These are phyloP conservation scores for Oreocharis arfaki DNA, from an alignment of 2,113 vertebrate genomes.

Conservation along the genomic window DNA sequence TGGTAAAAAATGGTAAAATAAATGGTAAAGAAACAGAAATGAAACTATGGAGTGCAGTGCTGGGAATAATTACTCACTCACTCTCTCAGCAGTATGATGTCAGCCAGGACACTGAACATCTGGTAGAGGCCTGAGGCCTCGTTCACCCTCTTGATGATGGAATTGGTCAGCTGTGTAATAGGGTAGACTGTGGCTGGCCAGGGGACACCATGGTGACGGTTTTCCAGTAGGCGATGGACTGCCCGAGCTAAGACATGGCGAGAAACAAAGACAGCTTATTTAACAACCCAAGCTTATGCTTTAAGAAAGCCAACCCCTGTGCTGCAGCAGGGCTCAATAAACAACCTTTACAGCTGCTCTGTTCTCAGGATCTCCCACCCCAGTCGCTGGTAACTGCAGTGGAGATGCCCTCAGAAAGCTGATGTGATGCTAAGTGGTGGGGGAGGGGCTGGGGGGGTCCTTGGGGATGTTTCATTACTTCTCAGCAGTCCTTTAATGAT, in stretches of 20 bases:
- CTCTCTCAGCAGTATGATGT: constrained; percentile 88
- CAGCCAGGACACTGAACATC: constrained; percentile 92
- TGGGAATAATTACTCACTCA: constrained; percentile 81
- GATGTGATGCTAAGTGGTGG: background rate
- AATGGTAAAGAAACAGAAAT: background rate
- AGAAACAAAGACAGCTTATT: background rate
- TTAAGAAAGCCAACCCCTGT: background rate
- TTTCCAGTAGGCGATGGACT: constrained; percentile 87
- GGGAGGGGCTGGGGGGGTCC: background rate
- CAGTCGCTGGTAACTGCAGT: background rate
- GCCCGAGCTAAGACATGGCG: constrained; percentile 73
- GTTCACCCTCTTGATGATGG: constrained; percentile 85
- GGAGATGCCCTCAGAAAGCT: background rate
- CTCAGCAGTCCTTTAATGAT: background rate
- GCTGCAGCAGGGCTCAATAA: background rate
- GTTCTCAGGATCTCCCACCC: background rate
- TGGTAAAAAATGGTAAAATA: too few relatives aligned
- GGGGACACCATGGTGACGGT: constrained; percentile 80
- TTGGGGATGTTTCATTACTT: background rate
- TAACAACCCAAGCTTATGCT: background rate
- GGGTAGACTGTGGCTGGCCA: constrained; percentile 80
- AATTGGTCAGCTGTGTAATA: constrained; percentile 82
- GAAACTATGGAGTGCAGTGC: background rate
- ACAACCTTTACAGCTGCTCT: background rate
- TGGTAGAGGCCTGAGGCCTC: constrained; percentile 95